Base-by-base conservation (phyloP, 2,888 invertebrate species). In the Caenorhabditis sp. region DNA sequence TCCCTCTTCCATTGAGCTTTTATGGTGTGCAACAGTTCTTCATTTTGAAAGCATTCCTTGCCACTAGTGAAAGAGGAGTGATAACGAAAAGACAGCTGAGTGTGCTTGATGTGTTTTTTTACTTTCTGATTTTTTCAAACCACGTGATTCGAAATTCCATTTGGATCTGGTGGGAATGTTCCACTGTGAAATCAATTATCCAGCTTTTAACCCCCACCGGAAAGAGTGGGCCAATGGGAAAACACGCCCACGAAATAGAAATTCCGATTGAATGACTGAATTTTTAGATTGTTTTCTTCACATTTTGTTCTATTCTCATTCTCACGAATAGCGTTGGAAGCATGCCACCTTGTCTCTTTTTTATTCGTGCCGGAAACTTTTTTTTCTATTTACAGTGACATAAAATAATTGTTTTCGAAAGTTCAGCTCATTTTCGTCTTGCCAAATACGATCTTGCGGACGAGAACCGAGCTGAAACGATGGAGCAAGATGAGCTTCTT, bases 401-500 rank as follows among this genome's bases (percentile, higher is more conserved):
- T 38, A 10, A 5, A 38, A 2, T 38, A 49, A 22, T 35, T n/a
- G 10, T 68, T 74, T 69, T 31, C 69, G 68, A 68, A 66, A 49
- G 51, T 16, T 61, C 68, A 58, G 58, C 76, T 76, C 76, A 19
- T 61, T 68, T 69, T 69, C 76, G 24, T 38, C 24, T 56, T 47
- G 41, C 49, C 63, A 51, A 61, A 51, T 54, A 12, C 54, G 54
- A 54, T 54, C 54, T 54, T 59, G 68, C 68, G 56, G 66, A 75
- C 66, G 76, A 24, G 35, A 70, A 41, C 26, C 22, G 56, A 54
- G 56, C 24, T 59, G 19, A 24, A 56, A 68, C n/a, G 24, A 86
- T 84, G 85, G 85, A 83, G 59, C 79, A 79, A 38, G 82, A 87
- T 41, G 84, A 80, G 63, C 80, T 92, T 70, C 87, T 88, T 61